These are phyloP conservation scores for Scalopus aquaticus DNA, from an alignment of 2,113 vertebrate genomes.

Conservation along the genomic window DNA sequence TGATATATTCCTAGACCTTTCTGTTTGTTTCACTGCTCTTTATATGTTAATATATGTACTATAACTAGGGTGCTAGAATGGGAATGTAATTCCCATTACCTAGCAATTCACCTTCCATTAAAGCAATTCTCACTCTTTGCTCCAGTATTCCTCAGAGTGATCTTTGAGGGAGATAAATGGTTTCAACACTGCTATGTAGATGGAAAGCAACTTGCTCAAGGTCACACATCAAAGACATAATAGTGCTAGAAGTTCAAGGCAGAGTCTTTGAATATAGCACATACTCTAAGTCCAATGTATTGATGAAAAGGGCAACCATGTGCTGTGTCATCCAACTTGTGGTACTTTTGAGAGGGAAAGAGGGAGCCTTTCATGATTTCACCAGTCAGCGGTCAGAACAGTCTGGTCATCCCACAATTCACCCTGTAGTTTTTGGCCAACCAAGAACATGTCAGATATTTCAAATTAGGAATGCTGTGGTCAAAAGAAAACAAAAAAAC, in stretches of 20 bases:
- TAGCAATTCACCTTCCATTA: background rate
- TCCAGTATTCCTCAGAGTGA: background rate
- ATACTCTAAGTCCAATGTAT: background rate
- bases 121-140: slow-evolving; percentile 36
- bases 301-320: background rate
- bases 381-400: background rate
- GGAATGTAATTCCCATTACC: background rate
- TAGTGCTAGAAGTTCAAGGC: background rate
- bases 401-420: background rate
- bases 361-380: background rate
- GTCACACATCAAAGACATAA: background rate
- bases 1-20: background rate
- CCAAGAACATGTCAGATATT: background rate
- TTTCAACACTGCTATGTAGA: background rate
- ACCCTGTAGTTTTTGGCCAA: background rate
- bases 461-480: background rate
- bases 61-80: background rate
- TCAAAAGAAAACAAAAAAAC: background rate
- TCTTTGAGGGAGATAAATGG: background rate
- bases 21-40: background rate
- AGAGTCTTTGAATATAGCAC: background rate
- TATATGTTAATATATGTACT: background rate
- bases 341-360: background rate
- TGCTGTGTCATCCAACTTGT: background rate
- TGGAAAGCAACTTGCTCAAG: background rate